phyloP scores from a whole-genome alignment of 2,797 vertebrate genomes.

The Sebastolobus alascanus region DNA sequence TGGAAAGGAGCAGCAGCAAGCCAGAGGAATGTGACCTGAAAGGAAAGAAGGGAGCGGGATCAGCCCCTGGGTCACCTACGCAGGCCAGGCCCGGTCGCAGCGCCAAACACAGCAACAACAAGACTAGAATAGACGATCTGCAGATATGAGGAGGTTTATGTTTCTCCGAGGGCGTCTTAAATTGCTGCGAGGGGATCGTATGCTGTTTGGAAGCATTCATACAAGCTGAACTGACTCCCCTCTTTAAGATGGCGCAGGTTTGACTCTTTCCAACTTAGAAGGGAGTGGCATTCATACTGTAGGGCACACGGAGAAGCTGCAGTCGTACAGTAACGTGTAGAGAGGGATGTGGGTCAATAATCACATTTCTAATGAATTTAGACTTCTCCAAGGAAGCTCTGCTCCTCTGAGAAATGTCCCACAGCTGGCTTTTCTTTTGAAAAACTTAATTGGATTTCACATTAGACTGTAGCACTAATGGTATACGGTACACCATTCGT shows the following conservation, averaged over 20 bases:
- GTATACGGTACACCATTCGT: conserved; percentile 9
- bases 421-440: conserved; percentile 9
- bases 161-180: conserved; percentile 76
- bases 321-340: conserved; percentile 25
- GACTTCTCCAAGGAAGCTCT: conserved; percentile 8
- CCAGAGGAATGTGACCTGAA: conserved; percentile 82
- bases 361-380: conserved; percentile 20
- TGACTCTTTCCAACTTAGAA: conserved; percentile 70
- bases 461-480: conserved; percentile 16
- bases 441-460: conserved; percentile 25
- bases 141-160: conserved; percentile 82
- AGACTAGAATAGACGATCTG: conserved; percentile 87
- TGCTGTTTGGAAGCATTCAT: conserved; percentile 54
- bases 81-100: conserved; percentile 72
- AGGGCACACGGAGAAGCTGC: conserved; percentile 25
- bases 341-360: conserved; percentile 12
- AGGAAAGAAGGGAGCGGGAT: conserved; percentile 78
- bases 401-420: not conserved
- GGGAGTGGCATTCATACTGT: conserved; percentile 33
- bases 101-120: conserved; percentile 84
- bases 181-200: conserved; percentile 48
- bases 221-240: conserved; percentile 34
- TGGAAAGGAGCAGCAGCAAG: conserved; percentile 83
- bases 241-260: conserved; percentile 51
- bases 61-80: conserved; percentile 75